These are phyloP conservation scores for Pogonus chalceus DNA, from an alignment of 1,140 invertebrate species.

Conservation along the genomic window DNA sequence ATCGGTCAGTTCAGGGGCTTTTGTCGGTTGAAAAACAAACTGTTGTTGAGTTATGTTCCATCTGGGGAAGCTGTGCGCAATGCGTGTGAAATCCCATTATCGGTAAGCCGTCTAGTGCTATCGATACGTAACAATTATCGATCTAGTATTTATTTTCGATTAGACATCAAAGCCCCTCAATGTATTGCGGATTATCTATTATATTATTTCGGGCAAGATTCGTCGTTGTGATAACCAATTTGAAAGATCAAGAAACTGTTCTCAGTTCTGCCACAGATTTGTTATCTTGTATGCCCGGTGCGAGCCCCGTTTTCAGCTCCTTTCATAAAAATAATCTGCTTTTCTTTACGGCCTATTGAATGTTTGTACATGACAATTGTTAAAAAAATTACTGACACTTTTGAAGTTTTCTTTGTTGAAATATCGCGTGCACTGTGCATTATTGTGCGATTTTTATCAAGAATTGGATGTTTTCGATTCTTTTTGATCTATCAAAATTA, in stretches of 20 bases:
- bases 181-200: constrained; percentile 14
- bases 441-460: too few species aligned
- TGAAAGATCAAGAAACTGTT: constrained; percentile 6
- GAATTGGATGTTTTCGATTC: too few species aligned
- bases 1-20: background rate
- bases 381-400: constrained; percentile 6
- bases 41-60: too few species aligned
- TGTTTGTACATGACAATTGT: background rate
- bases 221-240: constrained; percentile 15
- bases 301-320: background rate
- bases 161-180: constrained; percentile 16
- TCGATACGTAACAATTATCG: constrained; percentile 10
- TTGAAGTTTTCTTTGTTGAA: background rate
- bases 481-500: too few species aligned
- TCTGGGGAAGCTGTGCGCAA: too few species aligned
- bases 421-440: background rate
- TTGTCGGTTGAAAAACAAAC: background rate
- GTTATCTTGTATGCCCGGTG: background rate
- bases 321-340: constrained; percentile 5
- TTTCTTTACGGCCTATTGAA: constrained; percentile 1
- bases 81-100: constrained; percentile 20
- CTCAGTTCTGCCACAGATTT: background rate
- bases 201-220: constrained; percentile 1
- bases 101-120: background rate
- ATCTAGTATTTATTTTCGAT: constrained; percentile 15